phyloP scores from a whole-genome alignment of 2,797 vertebrate genomes.

The Thamnophis elegans region DNA sequence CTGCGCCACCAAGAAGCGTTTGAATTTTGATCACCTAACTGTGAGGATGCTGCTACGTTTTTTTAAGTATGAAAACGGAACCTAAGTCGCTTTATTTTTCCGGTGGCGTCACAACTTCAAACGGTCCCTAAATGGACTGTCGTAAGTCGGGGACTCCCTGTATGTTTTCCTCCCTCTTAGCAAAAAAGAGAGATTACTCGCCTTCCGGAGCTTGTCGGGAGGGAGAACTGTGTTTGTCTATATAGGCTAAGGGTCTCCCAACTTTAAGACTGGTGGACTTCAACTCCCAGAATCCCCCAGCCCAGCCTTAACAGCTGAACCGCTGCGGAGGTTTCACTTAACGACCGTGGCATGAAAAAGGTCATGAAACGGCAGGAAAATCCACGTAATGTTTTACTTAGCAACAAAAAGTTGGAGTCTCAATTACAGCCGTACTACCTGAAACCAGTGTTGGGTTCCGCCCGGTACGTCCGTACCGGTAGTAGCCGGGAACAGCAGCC shows the following conservation, averaged over 20 bases:
- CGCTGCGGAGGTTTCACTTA: no score
- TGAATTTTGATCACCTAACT: neutral
- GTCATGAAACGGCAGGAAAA: accelerated
- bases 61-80: no score
- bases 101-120: accelerated
- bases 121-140: neutral
- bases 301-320: neutral
- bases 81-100: neutral
- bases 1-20: neutral
- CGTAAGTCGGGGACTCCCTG: neutral
- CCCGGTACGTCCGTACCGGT: no score
- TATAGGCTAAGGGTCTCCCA: neutral
- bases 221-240: neutral
- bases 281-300: neutral
- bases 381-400: neutral
- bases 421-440: no score
- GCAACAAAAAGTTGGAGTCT: neutral
- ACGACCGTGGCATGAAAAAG: neutral
- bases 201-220: neutral
- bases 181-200: neutral
- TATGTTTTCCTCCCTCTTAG: neutral
- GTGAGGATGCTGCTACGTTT: accelerated
- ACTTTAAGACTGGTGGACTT: neutral
- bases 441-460: no score
- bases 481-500: no score